Evolutionary conservation across 2,888 invertebrate genomes (phyloP).

Genomic region (Drosophila helvetica): DNA sequence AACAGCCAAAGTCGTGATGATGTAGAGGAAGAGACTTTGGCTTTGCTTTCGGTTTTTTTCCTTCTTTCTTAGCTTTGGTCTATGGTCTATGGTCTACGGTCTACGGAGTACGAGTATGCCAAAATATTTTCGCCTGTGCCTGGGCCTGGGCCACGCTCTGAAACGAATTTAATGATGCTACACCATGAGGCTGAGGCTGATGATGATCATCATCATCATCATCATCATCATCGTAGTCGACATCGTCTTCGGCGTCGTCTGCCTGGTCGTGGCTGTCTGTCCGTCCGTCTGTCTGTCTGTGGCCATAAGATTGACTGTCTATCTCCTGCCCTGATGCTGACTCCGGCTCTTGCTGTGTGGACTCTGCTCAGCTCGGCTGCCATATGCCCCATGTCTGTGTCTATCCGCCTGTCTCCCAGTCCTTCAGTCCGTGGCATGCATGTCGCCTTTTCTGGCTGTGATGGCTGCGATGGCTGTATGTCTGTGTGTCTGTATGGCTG

Average conservation of each 20-base stretch:
- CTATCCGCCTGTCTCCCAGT: slow-evolving; percentile 31
- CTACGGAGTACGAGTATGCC: slow-evolving; percentile 62
- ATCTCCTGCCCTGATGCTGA: slow-evolving; percentile 50
- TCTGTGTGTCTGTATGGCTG: no score
- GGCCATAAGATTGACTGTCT: slow-evolving; percentile 78
- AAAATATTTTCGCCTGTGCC: slow-evolving; percentile 60
- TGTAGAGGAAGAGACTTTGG: slow-evolving; percentile 53
- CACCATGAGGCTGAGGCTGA: slow-evolving; percentile 29
- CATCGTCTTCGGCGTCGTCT: slow-evolving; percentile 29
- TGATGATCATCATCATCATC: slow-evolving; percentile 33
- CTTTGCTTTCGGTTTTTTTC: slow-evolving; percentile 27
- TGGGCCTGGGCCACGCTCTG: slow-evolving; percentile 52
- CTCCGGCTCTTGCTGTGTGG: slow-evolving; percentile 14
- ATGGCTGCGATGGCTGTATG: no score
- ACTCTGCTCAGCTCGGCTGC: slow-evolving; percentile 22
- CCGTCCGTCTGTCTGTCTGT: slow-evolving; percentile 53
- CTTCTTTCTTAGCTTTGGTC: slow-evolving; percentile 18
- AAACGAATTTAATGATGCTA: slow-evolving; percentile 78
- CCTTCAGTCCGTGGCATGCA: slow-evolving; percentile 60
- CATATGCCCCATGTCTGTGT: slow-evolving; percentile 46
- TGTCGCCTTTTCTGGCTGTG: slow-evolving; percentile 65
- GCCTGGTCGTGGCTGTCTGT: slow-evolving; percentile 44
- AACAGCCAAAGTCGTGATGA: slow-evolving; percentile 73
- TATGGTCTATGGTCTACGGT: slow-evolving; percentile 5
- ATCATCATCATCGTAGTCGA: slow-evolving; percentile 21